These are phyloP conservation scores for Erannis defoliaria DNA, from an alignment of 2,888 invertebrate genomes.

Conservation along the genomic window DNA sequence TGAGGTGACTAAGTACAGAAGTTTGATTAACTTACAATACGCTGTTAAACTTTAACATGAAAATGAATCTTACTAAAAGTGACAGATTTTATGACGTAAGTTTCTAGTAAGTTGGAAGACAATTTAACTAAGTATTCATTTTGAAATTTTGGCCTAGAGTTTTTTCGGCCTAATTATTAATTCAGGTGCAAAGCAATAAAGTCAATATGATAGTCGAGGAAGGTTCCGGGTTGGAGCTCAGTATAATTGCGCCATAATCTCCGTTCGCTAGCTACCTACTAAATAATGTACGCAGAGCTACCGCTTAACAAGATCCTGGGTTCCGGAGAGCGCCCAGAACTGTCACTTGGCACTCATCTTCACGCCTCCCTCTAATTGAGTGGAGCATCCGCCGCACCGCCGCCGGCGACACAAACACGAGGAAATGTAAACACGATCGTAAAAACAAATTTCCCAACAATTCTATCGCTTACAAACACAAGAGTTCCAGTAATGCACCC, in stretches of 20 bases:
- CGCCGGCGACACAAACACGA: constrained; percentile 49
- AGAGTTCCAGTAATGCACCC: constrained; percentile 38
- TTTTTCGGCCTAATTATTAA: too few species aligned
- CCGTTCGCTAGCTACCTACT: constrained; percentile 51
- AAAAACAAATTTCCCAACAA: constrained; percentile 50
- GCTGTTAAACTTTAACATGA: constrained; percentile 21
- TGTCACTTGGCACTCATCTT: constrained; percentile 64
- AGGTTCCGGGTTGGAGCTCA: constrained; percentile 30
- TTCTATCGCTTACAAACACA: constrained; percentile 33
- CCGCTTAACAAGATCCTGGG: constrained; percentile 56
- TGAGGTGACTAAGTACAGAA: constrained; percentile 27
- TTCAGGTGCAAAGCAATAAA: constrained; percentile 40
- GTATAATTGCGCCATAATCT: constrained; percentile 37
- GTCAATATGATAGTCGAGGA: constrained; percentile 35
- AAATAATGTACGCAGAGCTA: constrained; percentile 57
- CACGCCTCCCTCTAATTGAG: constrained; percentile 62
- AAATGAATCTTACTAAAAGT: constrained; percentile 20
- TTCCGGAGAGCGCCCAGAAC: constrained; percentile 53
- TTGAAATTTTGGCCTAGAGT: too few species aligned
- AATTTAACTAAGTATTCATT: constrained; percentile 36
- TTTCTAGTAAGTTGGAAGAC: constrained; percentile 16
- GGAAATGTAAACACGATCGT: constrained; percentile 59
- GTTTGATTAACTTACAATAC: constrained; percentile 28
- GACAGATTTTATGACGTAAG: constrained; percentile 15
- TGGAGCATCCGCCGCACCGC: constrained; percentile 51